phyloP scores from a whole-genome alignment of 2,113 vertebrate species.

The Typhlomys cinereus region DNA sequence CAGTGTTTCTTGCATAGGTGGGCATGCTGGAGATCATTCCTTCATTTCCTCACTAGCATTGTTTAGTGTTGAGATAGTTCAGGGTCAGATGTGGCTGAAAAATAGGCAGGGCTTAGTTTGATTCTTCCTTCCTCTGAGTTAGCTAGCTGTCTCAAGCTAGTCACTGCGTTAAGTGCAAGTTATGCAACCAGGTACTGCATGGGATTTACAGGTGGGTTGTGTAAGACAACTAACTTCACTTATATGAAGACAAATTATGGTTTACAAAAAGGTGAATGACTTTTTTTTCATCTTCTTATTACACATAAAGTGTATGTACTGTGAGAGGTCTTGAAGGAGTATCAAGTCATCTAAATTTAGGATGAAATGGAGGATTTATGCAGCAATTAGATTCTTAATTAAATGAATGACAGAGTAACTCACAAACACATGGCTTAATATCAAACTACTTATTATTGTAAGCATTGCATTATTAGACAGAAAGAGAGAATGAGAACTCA shows the following conservation, averaged over 20 bases:
- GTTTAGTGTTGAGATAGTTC: neutral
- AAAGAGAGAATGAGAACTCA: neutral
- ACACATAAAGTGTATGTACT: neutral
- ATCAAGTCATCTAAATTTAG: slow-evolving; percentile 10
- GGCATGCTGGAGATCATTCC: neutral
- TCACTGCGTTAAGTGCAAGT: neutral
- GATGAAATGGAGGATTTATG: neutral
- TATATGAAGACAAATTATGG: neutral
- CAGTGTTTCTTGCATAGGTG: neutral
- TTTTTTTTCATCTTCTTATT: neutral
- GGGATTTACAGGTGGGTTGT: neutral
- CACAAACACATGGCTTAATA: neutral
- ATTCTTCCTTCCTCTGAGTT: neutral
- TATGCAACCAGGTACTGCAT: neutral
- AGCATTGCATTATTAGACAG: neutral
- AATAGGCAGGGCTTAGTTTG: neutral
- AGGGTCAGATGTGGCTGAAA: neutral
- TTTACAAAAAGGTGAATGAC: neutral
- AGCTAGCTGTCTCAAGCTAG: neutral
- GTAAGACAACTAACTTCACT: neutral
- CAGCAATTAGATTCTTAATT: neutral
- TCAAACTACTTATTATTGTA: neutral
- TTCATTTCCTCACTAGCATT: neutral
- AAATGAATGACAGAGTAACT: neutral
- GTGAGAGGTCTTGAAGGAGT: neutral